Conservation (phyloP, 2,113 vertebrate species). For the Cyanoliseus patagonus region DNA sequence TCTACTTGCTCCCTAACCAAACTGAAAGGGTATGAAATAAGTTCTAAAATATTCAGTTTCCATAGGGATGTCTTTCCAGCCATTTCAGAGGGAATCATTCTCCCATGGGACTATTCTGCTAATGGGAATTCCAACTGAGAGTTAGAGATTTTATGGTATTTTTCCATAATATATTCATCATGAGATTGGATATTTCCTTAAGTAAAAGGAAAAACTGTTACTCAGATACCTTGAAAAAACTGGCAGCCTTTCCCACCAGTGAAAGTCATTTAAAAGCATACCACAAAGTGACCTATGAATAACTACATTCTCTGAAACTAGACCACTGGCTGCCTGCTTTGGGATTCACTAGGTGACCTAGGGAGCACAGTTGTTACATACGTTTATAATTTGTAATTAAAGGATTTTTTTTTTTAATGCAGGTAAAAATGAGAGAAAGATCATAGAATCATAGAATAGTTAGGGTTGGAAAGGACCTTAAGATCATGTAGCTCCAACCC, state of each 20-base stretch:
- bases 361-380: neutral
- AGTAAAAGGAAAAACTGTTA: neutral
- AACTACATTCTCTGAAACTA: neutral
- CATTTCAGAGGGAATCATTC: neutral
- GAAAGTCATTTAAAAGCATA: neutral
- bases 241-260: neutral
- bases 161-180: neutral
- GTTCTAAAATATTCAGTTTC: neutral
- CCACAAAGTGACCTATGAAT: neutral
- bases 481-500: too few species aligned
- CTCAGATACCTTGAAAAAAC: neutral
- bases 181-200: neutral
- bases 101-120: neutral
- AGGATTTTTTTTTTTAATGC: neutral
- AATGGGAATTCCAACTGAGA: neutral
- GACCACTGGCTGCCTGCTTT: neutral
- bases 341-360: neutral
- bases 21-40: neutral
- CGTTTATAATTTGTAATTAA: neutral
- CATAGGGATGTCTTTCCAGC: neutral
- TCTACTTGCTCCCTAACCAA: neutral
- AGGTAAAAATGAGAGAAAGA: neutral
- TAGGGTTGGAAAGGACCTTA: too few species aligned
- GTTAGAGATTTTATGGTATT: neutral
- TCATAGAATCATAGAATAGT: too few species aligned